Evolutionary conservation across 2,797 vertebrate genomes (phyloP).

Genomic region (Micrastur ruficollis): DNA sequence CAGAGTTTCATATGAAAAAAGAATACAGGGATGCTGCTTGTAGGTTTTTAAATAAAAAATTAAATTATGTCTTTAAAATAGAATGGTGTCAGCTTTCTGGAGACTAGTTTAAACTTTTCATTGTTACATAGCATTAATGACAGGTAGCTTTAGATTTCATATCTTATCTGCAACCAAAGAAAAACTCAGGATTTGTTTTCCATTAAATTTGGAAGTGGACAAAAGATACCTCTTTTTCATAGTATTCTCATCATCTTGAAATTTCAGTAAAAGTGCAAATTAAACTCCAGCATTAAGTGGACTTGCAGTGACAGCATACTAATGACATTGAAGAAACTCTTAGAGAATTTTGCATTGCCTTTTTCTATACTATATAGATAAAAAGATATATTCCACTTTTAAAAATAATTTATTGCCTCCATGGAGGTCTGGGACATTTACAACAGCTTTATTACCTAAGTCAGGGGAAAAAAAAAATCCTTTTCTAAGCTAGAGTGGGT

Average conservation of each 20-base stretch:
- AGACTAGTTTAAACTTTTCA: conserved; percentile 3
- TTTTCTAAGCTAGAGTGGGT: neutral
- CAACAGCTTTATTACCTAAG: neutral
- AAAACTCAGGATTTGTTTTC: neutral
- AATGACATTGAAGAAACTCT: neutral
- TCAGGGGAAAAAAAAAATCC: neutral
- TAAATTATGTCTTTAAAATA: conserved; percentile 12
- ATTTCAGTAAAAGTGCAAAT: neutral
- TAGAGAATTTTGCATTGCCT: neutral
- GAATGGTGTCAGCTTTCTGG: neutral
- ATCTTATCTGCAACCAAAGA: neutral
- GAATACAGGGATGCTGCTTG: neutral
- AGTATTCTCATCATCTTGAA: neutral
- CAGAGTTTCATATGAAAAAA: neutral
- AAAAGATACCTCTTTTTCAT: neutral
- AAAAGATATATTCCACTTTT: neutral
- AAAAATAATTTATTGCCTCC: neutral
- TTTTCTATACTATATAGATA: neutral
- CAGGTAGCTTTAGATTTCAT: neutral
- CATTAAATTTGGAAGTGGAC: neutral
- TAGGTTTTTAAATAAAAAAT: neutral
- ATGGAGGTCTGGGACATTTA: neutral
- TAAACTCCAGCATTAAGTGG: neutral
- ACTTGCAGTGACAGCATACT: neutral
- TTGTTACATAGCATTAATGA: neutral